Base-by-base conservation (phyloP, 2,888 invertebrate genomes). In the Smittia aterrima region DNA sequence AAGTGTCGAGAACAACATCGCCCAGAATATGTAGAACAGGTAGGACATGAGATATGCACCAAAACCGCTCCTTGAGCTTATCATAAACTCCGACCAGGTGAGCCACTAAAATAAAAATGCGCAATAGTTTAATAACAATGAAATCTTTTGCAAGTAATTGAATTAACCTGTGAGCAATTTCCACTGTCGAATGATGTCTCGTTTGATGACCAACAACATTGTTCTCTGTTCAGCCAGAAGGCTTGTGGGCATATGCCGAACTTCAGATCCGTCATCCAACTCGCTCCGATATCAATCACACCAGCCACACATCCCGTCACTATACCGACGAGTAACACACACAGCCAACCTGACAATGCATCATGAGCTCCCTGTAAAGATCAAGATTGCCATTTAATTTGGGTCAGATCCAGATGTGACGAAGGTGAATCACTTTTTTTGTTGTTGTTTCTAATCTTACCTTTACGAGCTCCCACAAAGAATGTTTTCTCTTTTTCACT, bases 341-440 rank as follows among this genome's bases (percentile, higher is more conserved):
- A 98, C 71, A 99, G 87, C 98, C 99, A 99, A 11, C 98, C 99
- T 0, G 97, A 96, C 92, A 97, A 97, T 0, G 98, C 98, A 83
- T 99, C 98, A 82, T 97, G 96, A 0, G 95, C 94, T 3, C 96
- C 93, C 85, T 88, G n/a, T n/a, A 75, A 18, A 18, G 11, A 71
- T 66, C 32, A 75, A 68, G 40, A 32, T 16, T 18, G 24, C n/a
- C n/a, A 32, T 25, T 22, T 40, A n/a, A n/a, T 73, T 66, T 73
- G 24, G 40, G 58, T 58, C 58, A 24, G 58, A 6, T 58, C 58
- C 58, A 58, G 58, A 58, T 58, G n/a, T n/a, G n/a, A 40, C 67
- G 41, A 11, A 47, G 47, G 11, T n/a, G 47, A 47, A 13, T 32
- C 32, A 32, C 11, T 47, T 13, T 47, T 47, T 2, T 47, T 47